Evolutionary conservation across 2,113 vertebrate species (phyloP).

Genomic region (Elgaria multicarinata): DNA sequence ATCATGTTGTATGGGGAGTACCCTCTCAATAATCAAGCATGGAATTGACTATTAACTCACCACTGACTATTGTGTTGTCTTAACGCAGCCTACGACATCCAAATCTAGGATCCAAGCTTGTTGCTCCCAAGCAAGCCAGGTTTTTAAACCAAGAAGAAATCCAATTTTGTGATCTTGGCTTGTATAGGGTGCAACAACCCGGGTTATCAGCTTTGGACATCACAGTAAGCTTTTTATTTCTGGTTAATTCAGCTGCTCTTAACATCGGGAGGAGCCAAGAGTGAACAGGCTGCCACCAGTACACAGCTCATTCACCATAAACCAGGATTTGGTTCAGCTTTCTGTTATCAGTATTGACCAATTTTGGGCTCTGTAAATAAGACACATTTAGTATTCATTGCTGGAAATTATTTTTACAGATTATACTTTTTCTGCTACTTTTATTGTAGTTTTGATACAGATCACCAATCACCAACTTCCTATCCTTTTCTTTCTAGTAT

Average conservation of each 20-base stretch:
- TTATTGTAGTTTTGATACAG: neutral
- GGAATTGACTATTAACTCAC: no score
- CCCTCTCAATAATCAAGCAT: no score
- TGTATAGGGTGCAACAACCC: neutral
- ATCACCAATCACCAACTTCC: neutral
- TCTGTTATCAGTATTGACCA: neutral
- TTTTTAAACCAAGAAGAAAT: neutral
- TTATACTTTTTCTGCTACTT: neutral
- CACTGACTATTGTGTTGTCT: no score
- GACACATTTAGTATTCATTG: neutral
- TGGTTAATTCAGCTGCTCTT: neutral
- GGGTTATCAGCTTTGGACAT: neutral
- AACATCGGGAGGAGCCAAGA: neutral
- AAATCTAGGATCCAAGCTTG: neutral
- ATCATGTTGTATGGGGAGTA: no score
- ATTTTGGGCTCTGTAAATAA: neutral
- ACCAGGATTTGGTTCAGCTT: neutral
- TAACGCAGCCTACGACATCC: no score
- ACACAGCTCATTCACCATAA: neutral
- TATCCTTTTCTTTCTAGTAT: neutral
- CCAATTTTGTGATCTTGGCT: neutral
- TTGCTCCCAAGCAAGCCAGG: neutral
- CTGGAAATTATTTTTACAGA: neutral
- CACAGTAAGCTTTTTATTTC: neutral
- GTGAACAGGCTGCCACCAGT: neutral